Evolutionary conservation across 2,113 vertebrate species (phyloP).

Genomic region (Laterallus jamaicensis): DNA sequence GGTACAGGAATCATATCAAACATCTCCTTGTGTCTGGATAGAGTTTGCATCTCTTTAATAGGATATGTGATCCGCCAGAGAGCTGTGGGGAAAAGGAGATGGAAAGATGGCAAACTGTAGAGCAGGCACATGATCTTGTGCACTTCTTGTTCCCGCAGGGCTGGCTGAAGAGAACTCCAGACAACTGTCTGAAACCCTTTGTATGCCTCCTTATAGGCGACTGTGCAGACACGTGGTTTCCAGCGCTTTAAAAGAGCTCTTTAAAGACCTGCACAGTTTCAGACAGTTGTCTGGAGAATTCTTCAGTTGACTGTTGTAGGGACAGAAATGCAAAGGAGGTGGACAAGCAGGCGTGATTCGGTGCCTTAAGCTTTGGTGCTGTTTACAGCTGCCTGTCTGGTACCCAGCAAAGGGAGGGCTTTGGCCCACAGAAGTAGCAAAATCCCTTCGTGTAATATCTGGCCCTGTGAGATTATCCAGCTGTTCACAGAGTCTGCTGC

Average conservation of each 20-base stretch:
- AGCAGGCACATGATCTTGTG: neutral
- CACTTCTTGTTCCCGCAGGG: neutral
- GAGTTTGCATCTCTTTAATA: neutral
- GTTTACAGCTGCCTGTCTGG: neutral
- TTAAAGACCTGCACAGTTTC: neutral
- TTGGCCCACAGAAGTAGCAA: neutral
- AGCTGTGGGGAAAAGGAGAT: constrained; percentile 4
- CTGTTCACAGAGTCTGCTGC: neutral
- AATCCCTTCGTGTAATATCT: neutral
- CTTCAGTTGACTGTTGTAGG: neutral
- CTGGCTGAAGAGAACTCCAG: neutral
- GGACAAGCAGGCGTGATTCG: neutral
- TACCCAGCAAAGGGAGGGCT: neutral
- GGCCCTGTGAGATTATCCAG: neutral
- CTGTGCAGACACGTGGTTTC: neutral
- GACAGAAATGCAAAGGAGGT: neutral
- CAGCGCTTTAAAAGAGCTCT: neutral
- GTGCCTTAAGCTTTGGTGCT: neutral
- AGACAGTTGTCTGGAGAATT: neutral
- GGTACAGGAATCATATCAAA: neutral
- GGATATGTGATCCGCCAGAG: neutral
- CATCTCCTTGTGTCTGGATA: neutral
- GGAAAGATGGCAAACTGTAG: neutral
- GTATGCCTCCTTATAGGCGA: neutral
- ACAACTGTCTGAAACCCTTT: neutral